Base-by-base conservation (phyloP, 2,888 invertebrate genomes). In the Dicycla oo region DNA sequence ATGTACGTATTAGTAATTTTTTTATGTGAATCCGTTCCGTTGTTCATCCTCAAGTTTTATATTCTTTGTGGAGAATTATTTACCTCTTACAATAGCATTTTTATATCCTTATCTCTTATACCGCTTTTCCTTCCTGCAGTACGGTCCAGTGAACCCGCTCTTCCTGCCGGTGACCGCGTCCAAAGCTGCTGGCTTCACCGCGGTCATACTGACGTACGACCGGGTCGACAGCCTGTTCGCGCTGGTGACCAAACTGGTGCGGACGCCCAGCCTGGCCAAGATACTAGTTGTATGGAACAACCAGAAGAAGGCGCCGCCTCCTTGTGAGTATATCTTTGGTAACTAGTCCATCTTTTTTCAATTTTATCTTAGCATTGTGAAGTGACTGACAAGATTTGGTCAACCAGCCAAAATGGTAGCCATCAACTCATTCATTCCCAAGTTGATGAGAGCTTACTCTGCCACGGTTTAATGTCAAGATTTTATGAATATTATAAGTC, bases 261-360 rank as follows among this genome's bases (percentile, higher is more conserved):
- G 97, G 86, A 99, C 98, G 68, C 99, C 99, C 51, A 99, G 99
- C 90, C 96, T 99, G 45, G 97, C 98, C 87, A 99, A 99, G 96
- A 98, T 99, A 81, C 95, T 99, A 47, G 98, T 99, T 40, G 97
- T 99, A 78, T 99, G 99, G 99, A 99, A 99, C 94, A 99, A 99
- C 94, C 99, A 99, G 93, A 97, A 97, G 82, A 99, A 99, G 93
- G 95, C 97, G 75, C 99, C 99, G 56, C 99, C 99, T 2, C 97
- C 97, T 82, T 96, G 98, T 99, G 94, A 97, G 97, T 96, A 88
- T 67, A 26, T 15, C 15, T 57, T 58, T 81, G 18, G 56, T 40
- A 57, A 73, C 43, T 57, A 57, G 6, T 45, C 11, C 3, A 43
- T 10, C 15, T 38, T 34, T 38, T 13, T 43, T 26, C 2, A 11